phyloP scores from a whole-genome alignment of 2,113 vertebrate genomes.

The Pteropus alecto region DNA sequence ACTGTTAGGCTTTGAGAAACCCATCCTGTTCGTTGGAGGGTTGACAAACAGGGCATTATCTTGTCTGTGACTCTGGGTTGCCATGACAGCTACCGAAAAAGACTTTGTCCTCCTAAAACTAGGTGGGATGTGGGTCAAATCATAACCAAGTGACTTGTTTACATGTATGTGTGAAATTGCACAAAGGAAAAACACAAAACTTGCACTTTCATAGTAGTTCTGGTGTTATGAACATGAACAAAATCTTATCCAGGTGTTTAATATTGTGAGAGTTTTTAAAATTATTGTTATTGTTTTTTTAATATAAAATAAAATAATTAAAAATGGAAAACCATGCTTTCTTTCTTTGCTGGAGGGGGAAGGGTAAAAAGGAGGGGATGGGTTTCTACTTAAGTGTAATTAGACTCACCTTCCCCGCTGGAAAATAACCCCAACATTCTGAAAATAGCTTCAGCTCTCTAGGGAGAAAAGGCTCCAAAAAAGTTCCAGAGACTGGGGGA shows the following conservation, averaged over 20 bases:
- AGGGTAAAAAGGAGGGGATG: not conserved
- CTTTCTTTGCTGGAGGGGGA: not conserved
- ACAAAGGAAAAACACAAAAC: conserved; percentile 52
- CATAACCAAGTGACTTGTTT: conserved; percentile 80
- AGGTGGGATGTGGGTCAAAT: not conserved
- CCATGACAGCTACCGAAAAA: conserved; percentile 17
- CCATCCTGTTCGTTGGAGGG: not conserved
- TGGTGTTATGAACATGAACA: conserved; percentile 80
- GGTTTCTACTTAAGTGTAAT: not conserved
- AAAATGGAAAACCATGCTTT: conserved; percentile 27
- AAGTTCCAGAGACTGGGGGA: not conserved
- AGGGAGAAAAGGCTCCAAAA: not conserved
- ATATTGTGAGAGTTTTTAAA: conserved; percentile 66
- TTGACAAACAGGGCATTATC: not conserved
- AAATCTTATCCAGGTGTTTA: conserved; percentile 79
- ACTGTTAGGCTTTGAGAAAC: not conserved
- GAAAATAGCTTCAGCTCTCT: not conserved
- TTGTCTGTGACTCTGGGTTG: conserved; percentile 39
- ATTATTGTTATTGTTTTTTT: conserved; percentile 76
- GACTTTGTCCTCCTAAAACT: not conserved
- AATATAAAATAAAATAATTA: conserved; percentile 81
- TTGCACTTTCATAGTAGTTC: conserved; percentile 82
- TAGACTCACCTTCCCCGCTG: not conserved
- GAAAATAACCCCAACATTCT: not conserved
- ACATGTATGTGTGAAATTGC: conserved; percentile 75